Evolutionary conservation across 1,140 invertebrate species (phyloP), one percentile per base, ranked within the genome.

Genomic region (Pachypeltis micranthus): DNA sequence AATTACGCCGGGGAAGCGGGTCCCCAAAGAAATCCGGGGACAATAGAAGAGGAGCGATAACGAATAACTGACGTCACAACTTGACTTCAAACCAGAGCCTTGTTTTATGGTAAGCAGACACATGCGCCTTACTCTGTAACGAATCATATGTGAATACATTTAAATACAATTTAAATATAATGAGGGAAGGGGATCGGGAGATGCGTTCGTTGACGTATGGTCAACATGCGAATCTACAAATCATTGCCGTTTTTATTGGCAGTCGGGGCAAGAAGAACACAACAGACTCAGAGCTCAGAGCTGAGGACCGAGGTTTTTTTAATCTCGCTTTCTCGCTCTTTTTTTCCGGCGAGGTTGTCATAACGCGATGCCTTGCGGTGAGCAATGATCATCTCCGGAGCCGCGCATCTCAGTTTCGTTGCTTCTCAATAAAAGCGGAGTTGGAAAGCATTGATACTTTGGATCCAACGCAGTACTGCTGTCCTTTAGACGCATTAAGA

Each of bases 151-250:
- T 61, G 59, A 61, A 61, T 61, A 61, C 59, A 61, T 61, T 61
- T 61, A 61, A 61, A 61, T 61, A 61, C 39, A 61, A 61, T 61
- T 61, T 61, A 31, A 61, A 61, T 61, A 61, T 61, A 61, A 61
- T 61, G 59, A 61, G 59, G 47, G 10, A 14, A 14, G 19, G 21
- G 19, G 47, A 51, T 16, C 10, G 47, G 21, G 10, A 21, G 47
- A 21, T 51, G 10, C 21, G 47, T 51, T 51, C 23, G 31, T 39
- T 39, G 47, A 51, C 47, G 47, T 51, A 51, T 51, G 19, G 47
- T 51, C 47, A 51, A 51, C 47, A 51, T 51, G 47, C 47, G 21
- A 10, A 10, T 21, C 47, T 51, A 51, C 47, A 51, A 51, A 51
- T 51, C 47, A 10, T 51, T 51, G 47, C 47, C 47, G 7, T 10